Percentiles rank a stretch among this genome's conserved stretches.
Evolutionary conservation across 2,797 vertebrate species (phyloP).

Genomic region (Sebastes vulpes): DNA sequence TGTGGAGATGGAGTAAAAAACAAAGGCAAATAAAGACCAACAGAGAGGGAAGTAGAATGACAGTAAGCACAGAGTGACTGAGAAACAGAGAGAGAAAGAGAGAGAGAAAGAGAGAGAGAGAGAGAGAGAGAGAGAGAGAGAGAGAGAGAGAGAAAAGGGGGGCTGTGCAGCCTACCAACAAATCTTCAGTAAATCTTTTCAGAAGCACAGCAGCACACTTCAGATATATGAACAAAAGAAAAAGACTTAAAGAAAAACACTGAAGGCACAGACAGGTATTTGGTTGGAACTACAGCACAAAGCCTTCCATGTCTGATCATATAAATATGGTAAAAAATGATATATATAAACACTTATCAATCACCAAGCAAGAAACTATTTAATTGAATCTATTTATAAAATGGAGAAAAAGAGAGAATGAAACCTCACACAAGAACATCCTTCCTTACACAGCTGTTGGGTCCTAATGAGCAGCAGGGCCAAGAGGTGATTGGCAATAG

Average conservation of each 20-base stretch:
- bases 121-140: too few relatives aligned
- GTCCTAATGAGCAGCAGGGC: neutral
- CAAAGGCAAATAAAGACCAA: constrained; percentile 79
- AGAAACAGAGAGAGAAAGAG: constrained; percentile 13
- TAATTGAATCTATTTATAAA: neutral
- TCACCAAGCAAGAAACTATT: neutral
- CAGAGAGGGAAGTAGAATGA: constrained; percentile 60
- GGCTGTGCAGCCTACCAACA: constrained; percentile 28
- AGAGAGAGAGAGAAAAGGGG: neutral
- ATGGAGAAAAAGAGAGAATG: neutral
- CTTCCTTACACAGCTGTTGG: neutral
- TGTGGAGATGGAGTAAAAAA: constrained; percentile 68
- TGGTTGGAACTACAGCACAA: constrained; percentile 1
- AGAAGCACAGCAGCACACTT: constrained; percentile 13
- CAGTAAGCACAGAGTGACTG: constrained; percentile 52
- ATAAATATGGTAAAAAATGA: neutral
- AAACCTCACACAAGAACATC: neutral
- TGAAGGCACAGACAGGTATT: neutral
- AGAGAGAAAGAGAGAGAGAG: neutral
- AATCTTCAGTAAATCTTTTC: constrained; percentile 61
- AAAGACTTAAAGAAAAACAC: constrained; percentile 8
- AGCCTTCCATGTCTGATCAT: neutral
- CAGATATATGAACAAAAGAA: constrained; percentile 15
- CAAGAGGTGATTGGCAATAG: neutral
- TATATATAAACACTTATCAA: neutral